phyloP scores from a whole-genome alignment of 1,140 invertebrate genomes.

The Bombus huntii region DNA sequence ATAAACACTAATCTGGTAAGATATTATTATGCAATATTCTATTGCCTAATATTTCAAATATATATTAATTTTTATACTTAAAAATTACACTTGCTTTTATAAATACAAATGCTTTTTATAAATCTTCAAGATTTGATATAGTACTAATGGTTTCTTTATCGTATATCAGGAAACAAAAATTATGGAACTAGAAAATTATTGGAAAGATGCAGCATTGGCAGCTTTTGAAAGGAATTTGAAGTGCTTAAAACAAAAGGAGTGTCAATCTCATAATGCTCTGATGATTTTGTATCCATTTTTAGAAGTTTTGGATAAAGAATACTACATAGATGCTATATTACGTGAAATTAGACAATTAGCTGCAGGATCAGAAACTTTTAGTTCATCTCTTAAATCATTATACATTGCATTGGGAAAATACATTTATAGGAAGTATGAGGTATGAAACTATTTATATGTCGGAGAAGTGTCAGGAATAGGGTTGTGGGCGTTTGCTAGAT shows the following conservation, averaged over 20 bases:
- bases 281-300: slow-evolving; percentile 90
- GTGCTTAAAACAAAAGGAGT: slow-evolving; percentile 83
- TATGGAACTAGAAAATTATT: slow-evolving; percentile 85
- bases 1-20: slow-evolving; percentile 69
- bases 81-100: background rate
- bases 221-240: slow-evolving; percentile 88
- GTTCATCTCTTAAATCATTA: slow-evolving; percentile 86
- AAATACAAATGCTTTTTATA: too few relatives aligned
- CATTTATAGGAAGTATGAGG: slow-evolving; percentile 82
- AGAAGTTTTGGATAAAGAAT: slow-evolving; percentile 85
- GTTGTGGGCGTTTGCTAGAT: too few relatives aligned
- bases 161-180: slow-evolving; percentile 83
- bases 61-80: slow-evolving; percentile 13
- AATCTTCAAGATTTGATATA: background rate
- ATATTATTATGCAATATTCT: slow-evolving; percentile 15
- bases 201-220: slow-evolving; percentile 85
- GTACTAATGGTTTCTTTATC: slow-evolving; percentile 15
- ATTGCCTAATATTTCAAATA: slow-evolving; percentile 17
- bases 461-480: too few relatives aligned
- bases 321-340: slow-evolving; percentile 86
- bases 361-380: slow-evolving; percentile 91
- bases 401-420: slow-evolving; percentile 88
- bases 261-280: slow-evolving; percentile 74
- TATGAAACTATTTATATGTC: slow-evolving; percentile 45
- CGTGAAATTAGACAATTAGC: slow-evolving; percentile 87